These are phyloP conservation scores for Carcina quercana DNA, from an alignment of 2,888 invertebrate genomes.

Conservation along the genomic window DNA sequence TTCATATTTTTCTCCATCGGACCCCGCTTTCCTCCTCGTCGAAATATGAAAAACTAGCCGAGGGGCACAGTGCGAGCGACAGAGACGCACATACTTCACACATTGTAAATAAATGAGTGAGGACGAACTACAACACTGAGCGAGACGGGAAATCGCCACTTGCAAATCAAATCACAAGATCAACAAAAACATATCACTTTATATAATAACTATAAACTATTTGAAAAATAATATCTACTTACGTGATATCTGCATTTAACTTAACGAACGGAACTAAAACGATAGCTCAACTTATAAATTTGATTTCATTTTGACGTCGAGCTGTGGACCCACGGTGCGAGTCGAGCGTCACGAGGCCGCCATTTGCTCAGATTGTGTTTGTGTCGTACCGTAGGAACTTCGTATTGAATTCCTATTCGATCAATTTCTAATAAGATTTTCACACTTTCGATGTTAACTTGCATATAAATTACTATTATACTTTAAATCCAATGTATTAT, in stretches of 20 bases:
- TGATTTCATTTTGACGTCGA: constrained; percentile 51
- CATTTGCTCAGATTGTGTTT: no score
- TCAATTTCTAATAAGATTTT: no score
- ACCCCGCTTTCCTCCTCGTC: constrained; percentile 50
- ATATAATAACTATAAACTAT: constrained; percentile 31
- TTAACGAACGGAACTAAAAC: no score
- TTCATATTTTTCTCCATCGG: constrained; percentile 68
- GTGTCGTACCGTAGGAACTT: no score
- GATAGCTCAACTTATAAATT: constrained; percentile 31
- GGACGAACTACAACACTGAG: constrained; percentile 65
- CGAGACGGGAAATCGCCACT: constrained; percentile 39
- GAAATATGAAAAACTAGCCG: constrained; percentile 68
- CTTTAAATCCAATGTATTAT: no score
- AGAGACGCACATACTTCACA: constrained; percentile 56
- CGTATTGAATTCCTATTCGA: no score
- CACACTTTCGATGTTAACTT: no score
- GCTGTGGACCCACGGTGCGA: no score
- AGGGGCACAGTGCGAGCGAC: constrained; percentile 58
- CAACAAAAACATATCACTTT: constrained; percentile 46
- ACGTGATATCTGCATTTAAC: constrained; percentile 20
- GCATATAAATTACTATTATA: no score
- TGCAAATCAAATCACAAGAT: no score
- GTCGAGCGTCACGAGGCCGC: constrained; percentile 56
- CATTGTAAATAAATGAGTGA: constrained; percentile 68
- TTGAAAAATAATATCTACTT: constrained; percentile 15